Evolutionary conservation across 1,140 invertebrate species (phyloP).

Genomic region (Papilio polytes): DNA sequence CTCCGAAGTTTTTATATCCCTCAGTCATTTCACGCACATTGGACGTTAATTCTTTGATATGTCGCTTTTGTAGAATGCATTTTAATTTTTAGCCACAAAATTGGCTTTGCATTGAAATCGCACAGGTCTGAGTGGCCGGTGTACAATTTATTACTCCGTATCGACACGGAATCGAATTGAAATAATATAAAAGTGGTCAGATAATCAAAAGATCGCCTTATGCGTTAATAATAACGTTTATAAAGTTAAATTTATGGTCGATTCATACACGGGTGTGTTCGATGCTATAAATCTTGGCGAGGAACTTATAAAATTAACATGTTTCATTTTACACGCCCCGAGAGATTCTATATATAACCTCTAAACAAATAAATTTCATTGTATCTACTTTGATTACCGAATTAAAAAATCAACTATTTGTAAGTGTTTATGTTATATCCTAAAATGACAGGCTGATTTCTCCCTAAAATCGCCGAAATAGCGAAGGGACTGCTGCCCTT

Average conservation of each 20-base stretch:
- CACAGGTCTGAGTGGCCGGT: constrained; percentile 47
- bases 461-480: too few relatives aligned
- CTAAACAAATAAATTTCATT: background rate
- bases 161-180: constrained; percentile 53
- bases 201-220: constrained; percentile 54
- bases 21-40: constrained; percentile 75
- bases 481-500: too few relatives aligned
- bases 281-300: constrained; percentile 51
- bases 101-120: constrained; percentile 50
- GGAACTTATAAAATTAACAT: constrained; percentile 45
- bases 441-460: too few relatives aligned
- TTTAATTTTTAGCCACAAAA: constrained; percentile 59
- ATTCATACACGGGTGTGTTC: constrained; percentile 51
- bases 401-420: background rate
- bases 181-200: constrained; percentile 59
- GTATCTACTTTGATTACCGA: background rate
- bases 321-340: constrained; percentile 26
- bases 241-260: constrained; percentile 55
- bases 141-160: constrained; percentile 53
- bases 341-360: background rate
- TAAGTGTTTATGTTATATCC: too few relatives aligned
- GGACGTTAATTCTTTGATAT: constrained; percentile 71
- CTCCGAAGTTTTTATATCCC: constrained; percentile 72
- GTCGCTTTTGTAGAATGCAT: constrained; percentile 56
- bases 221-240: constrained; percentile 53